Conservation (phyloP, 2,113 vertebrate species). For the Phycodurus eques region DNA sequence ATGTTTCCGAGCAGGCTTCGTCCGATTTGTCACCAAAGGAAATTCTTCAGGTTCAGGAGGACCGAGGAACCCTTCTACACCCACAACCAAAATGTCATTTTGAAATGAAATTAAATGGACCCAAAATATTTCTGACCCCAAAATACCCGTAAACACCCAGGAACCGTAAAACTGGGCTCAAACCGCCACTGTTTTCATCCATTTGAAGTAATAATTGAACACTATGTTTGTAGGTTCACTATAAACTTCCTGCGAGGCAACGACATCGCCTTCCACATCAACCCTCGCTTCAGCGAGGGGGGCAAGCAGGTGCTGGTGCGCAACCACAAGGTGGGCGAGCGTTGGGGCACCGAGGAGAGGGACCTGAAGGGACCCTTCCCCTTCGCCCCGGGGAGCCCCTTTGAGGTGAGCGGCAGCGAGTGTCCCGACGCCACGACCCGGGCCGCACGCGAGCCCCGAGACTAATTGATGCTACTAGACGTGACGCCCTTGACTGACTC, state of each 20-base stretch:
- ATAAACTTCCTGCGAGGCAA: conserved; percentile 76
- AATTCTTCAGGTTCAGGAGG: too few relatives aligned
- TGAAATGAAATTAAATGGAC: too few relatives aligned
- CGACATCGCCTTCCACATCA: conserved; percentile 77
- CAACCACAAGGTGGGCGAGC: conserved; percentile 72
- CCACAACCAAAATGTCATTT: too few relatives aligned
- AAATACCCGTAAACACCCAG: too few relatives aligned
- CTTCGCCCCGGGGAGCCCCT: conserved; percentile 67
- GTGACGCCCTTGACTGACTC: conserved; percentile 45
- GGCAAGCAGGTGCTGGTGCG: conserved; percentile 72
- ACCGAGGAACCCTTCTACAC: too few relatives aligned
- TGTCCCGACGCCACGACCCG: neutral
- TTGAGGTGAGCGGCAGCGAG: conserved; percentile 65
- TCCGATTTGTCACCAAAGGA: too few relatives aligned
- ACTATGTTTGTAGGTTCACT: conserved; percentile 66
- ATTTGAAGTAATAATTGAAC: neutral
- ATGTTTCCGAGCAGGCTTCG: too few relatives aligned
- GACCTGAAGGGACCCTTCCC: conserved; percentile 69
- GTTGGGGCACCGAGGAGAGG: conserved; percentile 75
- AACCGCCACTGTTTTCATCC: neutral
- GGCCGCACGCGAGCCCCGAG: neutral
- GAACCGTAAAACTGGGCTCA: neutral
- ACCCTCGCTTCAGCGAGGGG: conserved; percentile 74
- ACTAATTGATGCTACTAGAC: neutral
- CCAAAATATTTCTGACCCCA: too few relatives aligned